phyloP scores from a whole-genome alignment of 64 coral and sea anemone genomes.

The Montipora cactus region DNA sequence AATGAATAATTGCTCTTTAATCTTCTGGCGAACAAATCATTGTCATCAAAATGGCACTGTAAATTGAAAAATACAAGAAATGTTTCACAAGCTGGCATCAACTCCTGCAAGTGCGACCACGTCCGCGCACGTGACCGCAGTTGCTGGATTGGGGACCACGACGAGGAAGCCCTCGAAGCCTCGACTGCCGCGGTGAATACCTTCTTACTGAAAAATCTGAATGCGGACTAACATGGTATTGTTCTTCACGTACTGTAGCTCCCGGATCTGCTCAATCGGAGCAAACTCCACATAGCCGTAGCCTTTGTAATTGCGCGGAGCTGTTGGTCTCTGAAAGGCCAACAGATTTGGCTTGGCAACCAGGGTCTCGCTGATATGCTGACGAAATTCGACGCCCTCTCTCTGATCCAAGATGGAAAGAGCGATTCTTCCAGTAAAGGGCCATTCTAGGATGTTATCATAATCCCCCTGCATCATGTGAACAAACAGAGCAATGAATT shows the following conservation, averaged over 20 bases:
- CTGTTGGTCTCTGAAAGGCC: slow-evolving; percentile 89
- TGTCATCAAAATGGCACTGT: no score
- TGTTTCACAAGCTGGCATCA: no score
- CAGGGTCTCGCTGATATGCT: slow-evolving; percentile 94
- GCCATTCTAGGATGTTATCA: slow-evolving; percentile 87
- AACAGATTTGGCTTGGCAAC: slow-evolving; percentile 87
- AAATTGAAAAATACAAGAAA: no score
- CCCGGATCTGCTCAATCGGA: slow-evolving; percentile 80
- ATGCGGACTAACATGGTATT: slow-evolving; percentile 84
- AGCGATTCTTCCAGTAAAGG: slow-evolving; percentile 85
- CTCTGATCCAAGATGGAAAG: slow-evolving; percentile 93
- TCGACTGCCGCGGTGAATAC: no score
- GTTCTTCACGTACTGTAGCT: slow-evolving; percentile 84
- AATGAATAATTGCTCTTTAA: no score
- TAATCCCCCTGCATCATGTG: slow-evolving; percentile 96
- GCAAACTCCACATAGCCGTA: slow-evolving; percentile 96
- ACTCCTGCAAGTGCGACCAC: no score
- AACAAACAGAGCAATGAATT: slow-evolving; percentile 78
- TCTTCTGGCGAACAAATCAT: no score
- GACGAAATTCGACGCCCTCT: slow-evolving; percentile 77
- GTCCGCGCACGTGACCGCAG: no score
- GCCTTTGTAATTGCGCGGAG: slow-evolving; percentile 89
- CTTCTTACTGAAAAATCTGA: slow-evolving; percentile 79
- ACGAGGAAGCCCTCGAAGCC: no score
- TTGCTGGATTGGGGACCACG: no score